Evolutionary conservation across 2,888 invertebrate genomes (phyloP), one percentile per base, ranked within the genome.

Genomic region (Mesorhabditis spiculigera): DNA sequence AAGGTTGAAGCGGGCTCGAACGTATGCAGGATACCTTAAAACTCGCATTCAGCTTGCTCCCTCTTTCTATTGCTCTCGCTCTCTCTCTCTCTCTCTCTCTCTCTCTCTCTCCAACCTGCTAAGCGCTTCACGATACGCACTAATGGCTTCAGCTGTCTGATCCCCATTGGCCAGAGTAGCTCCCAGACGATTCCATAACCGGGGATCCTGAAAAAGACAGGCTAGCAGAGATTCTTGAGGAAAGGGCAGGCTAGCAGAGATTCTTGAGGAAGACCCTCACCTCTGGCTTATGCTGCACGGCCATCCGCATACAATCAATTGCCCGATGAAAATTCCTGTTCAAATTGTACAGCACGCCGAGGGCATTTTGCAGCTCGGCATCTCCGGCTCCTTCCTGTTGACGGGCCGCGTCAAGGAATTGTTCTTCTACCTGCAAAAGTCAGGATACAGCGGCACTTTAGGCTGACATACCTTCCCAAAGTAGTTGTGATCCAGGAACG

Each of bases 81-180:
- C 5, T 67, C 5, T 10, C 58, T 50, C 16, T 61, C 6, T 5
- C 43, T n/a, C n/a, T n/a, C n/a, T n/a, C n/a, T n/a, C n/a, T n/a
- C n/a, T n/a, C n/a, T 94, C 98, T 4, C 96, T 96, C 5, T 98
- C 97, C 73, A 93, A 92, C 67, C 96, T 89, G 85, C 68, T 65
- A 8, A 76, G 68, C 8, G 77, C 77, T 66, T 76, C 75, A 85
- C 93, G 92, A 87, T 98, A 98, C 0, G 97, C 96, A 77, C 93
- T 92, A 5, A 98, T 93, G 4, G 98, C 96, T 88, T 97, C 94
- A 84, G 95, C 95, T 50, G 95, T 93, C 76, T 91, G 91, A 68
- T 92, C 92, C 76, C 95, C 94, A 87, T 98, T 98, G 13, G 98
- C 98, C 82, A 96, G 88, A 65, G 96, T 95, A 45, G 98, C 98